phyloP scores from a whole-genome alignment of 2,888 invertebrate species.

The Leptopilina syphax region DNA sequence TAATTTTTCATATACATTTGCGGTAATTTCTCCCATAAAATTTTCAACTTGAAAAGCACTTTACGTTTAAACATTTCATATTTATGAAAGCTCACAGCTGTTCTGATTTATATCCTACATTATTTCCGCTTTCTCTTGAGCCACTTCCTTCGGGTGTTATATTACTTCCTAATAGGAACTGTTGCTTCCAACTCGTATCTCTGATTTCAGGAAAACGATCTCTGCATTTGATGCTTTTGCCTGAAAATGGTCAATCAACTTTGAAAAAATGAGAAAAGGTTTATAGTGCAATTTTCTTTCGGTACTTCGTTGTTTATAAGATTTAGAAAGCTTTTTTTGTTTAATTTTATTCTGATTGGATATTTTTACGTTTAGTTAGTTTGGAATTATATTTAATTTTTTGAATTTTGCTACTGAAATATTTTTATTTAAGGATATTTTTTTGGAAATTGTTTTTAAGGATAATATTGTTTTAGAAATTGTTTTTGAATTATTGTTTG shows the following conservation, averaged over 20 bases:
- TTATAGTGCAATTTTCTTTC: not conserved
- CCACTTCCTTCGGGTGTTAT: slow-evolving; percentile 30
- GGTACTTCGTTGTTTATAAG: too few species aligned
- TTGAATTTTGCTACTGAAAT: too few species aligned
- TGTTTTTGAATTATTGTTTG: too few species aligned
- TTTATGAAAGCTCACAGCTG: slow-evolving; percentile 29
- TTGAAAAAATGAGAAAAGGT: not conserved
- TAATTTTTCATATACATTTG: not conserved
- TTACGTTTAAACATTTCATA: slow-evolving; percentile 7
- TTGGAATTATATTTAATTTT: too few species aligned
- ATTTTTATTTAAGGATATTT: too few species aligned
- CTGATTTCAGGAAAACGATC: slow-evolving; percentile 19
- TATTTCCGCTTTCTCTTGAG: slow-evolving; percentile 38
- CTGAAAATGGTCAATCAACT: not conserved
- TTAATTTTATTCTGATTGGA: too few species aligned
- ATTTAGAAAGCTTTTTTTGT: too few species aligned
- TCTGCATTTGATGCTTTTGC: not conserved
- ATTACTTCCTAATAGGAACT: slow-evolving; percentile 33
- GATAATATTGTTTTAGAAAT: too few species aligned
- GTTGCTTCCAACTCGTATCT: slow-evolving; percentile 34
- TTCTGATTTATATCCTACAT: slow-evolving; percentile 30
- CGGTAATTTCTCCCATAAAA: not conserved
- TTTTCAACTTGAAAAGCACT: slow-evolving; percentile 1
- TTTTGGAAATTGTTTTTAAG: too few species aligned
- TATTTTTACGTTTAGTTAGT: too few species aligned